Conservation (phyloP, 2,888 invertebrate genomes). For the Drosophila mettleri region DNA sequence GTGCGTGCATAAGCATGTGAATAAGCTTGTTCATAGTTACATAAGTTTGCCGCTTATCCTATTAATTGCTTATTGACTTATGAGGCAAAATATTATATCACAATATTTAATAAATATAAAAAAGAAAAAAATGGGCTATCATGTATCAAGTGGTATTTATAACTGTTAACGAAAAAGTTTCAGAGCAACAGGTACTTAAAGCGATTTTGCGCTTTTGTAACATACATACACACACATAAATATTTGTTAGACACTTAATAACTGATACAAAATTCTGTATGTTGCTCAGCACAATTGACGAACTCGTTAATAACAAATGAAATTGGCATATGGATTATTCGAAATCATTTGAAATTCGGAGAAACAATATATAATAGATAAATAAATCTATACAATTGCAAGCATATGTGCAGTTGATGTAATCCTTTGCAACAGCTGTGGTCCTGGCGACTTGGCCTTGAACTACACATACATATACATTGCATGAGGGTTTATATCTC, state of each 20-base stretch:
- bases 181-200: slow-evolving; percentile 3
- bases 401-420: background rate
- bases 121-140: background rate
- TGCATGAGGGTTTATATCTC: slow-evolving; percentile 2
- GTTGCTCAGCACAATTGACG: background rate
- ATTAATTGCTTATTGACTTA: background rate
- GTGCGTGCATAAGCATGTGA: no score
- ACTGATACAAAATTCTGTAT: background rate
- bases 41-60: background rate
- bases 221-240: background rate
- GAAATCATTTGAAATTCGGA: no score
- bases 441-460: background rate
- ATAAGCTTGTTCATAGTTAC: background rate
- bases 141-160: background rate
- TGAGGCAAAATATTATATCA: background rate
- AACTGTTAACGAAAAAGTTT: no score
- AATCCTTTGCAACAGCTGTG: background rate
- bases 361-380: background rate
- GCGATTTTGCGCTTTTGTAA: background rate
- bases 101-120: background rate
- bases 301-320: background rate
- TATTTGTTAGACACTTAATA: background rate
- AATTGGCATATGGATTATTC: background rate
- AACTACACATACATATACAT: background rate
- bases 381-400: background rate